Evolutionary conservation across 1,140 invertebrate species (phyloP).

Genomic region (Procambarus virginalis): DNA sequence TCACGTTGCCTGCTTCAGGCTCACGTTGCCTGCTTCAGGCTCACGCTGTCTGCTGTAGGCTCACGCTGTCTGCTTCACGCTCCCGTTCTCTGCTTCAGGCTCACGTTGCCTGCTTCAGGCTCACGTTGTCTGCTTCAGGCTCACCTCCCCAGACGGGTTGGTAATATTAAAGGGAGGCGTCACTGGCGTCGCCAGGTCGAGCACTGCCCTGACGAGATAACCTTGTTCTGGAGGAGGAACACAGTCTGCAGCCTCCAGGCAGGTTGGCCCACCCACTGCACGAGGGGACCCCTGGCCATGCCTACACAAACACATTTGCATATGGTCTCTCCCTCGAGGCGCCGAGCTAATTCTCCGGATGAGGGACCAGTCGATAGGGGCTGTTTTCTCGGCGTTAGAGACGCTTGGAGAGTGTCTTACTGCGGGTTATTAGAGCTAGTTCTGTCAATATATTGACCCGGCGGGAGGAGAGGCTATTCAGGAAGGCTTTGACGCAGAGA

Average conservation of each 20-base stretch:
- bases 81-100: too few species aligned
- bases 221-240: neutral
- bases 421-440: neutral
- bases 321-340: neutral
- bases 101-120: too few species aligned
- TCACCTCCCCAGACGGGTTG: neutral
- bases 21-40: too few species aligned
- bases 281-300: neutral
- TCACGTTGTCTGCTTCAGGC: too few species aligned
- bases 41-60: too few species aligned
- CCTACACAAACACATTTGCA: constrained; percentile 1
- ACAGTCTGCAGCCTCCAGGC: neutral
- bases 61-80: too few species aligned
- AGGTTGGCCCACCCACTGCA: neutral
- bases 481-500: neutral
- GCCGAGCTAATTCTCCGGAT: neutral
- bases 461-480: neutral
- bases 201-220: neutral
- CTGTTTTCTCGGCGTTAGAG: neutral
- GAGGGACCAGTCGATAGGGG: neutral
- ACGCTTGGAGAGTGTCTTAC: neutral
- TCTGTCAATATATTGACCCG: constrained; percentile 3
- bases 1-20: too few species aligned
- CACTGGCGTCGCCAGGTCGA: neutral
- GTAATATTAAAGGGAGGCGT: neutral